Base-by-base conservation (phyloP, 2,888 invertebrate genomes). In the Megamerina dolium region DNA sequence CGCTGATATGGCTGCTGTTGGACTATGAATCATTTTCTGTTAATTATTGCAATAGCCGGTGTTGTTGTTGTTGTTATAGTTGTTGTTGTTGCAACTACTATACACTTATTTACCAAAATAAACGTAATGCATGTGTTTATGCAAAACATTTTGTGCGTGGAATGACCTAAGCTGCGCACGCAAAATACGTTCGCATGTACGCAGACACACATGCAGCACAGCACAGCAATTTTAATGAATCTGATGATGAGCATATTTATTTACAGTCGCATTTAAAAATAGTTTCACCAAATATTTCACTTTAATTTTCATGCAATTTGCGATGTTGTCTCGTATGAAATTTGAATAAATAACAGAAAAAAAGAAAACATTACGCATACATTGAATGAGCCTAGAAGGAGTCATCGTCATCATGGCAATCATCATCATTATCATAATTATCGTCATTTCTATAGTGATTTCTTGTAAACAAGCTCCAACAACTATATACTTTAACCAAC, bases 111-210 rank as follows among this genome's bases (percentile, higher is more conserved):
- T 60, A 47, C 49, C 50, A 55, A 58, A 59, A 57, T 57, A 62
- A 50, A 61, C 58, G 53, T 61, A 51, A 59, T n/a, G n/a, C n/a
- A n/a, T n/a, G n/a, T 61, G 61, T 61, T 63, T 64, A 64, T 63
- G 59, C 55, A 43, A 41, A 51, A 51, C 40, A 16, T 26, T 41
- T 45, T 38, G 29, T 42, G 43, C 45, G 40, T 47, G 37, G 35
- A 45, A 42, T 41, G 42, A 45, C 39, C 42, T 29, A 44, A 45
- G 38, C 20, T 13, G 14, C 13, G 31, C 34, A 37, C 23, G 10
- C 23, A 23, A 8, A 23, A 10, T 10, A 23, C 23, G 10, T 23
- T 23, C 23, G 6, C 23, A 23, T 23, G 8, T 23, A n/a, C n/a
- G n/a, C n/a, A n/a, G n/a, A n/a, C n/a, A n/a, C n/a, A n/a, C n/a